phyloP scores from a whole-genome alignment of 2,113 vertebrate species.

The Leptobrachium ailaonicum region DNA sequence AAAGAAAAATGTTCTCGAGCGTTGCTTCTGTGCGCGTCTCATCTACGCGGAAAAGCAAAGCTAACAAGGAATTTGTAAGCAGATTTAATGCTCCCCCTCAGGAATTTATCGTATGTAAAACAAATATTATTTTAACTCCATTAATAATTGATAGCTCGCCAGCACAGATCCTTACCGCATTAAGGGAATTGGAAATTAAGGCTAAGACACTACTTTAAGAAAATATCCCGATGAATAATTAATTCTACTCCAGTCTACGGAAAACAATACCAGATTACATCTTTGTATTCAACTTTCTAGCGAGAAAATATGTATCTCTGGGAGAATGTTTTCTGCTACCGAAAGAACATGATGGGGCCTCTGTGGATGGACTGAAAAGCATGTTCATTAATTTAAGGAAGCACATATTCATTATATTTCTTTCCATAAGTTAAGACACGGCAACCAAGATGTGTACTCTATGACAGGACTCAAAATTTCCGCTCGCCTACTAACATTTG shows the following conservation, averaged over 20 bases:
- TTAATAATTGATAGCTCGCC: slow-evolving; percentile 72
- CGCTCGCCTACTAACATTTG: too few species aligned
- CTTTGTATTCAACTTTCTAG: slow-evolving; percentile 36
- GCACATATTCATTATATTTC: background rate
- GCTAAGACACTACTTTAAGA: slow-evolving; percentile 64
- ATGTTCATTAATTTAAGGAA: background rate
- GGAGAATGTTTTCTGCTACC: slow-evolving; percentile 7
- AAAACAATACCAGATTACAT: slow-evolving; percentile 50
- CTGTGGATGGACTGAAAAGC: background rate
- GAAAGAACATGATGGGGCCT: background rate
- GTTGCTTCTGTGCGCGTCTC: background rate
- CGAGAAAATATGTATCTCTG: slow-evolving; percentile 30
- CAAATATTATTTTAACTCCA: slow-evolving; percentile 72
- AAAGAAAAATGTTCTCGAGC: background rate
- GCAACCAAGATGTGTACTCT: too few species aligned
- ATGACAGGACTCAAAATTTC: too few species aligned
- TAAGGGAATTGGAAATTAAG: slow-evolving; percentile 74
- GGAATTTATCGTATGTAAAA: slow-evolving; percentile 64
- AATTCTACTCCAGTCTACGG: slow-evolving; percentile 49
- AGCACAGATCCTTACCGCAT: slow-evolving; percentile 63
- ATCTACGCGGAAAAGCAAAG: slow-evolving; percentile 25
- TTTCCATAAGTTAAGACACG: too few species aligned
- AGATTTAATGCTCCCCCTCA: slow-evolving; percentile 55
- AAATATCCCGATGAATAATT: slow-evolving; percentile 68
- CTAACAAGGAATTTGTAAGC: slow-evolving; percentile 50